Base-by-base conservation (phyloP, 2,113 vertebrate species). In the Carettochelys insculpta region DNA sequence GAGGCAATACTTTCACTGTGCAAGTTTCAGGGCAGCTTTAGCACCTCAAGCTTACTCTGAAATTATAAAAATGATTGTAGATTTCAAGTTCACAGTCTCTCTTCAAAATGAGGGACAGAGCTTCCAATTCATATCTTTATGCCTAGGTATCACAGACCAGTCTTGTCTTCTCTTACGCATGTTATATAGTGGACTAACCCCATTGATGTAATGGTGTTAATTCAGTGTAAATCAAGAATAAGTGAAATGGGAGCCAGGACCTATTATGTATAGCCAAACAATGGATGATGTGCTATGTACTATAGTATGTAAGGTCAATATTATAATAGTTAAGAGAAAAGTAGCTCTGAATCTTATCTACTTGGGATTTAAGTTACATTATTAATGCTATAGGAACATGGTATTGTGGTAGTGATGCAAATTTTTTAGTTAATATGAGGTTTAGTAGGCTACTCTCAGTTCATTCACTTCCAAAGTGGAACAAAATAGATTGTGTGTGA, bases 311-410 rank as follows among this genome's bases (percentile, higher is more conserved):
- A 73, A 41, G 41, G 41, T 27, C 41, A 73, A 13, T 43, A 45
- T 45, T 73, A 20, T 14, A 27, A 11, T 73, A 73, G 68, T 91
- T 88, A 93, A 88, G 41, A 77, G 71, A 82, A 77, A 51, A 53
- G 91, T 89, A 52, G 75, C 34, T 86, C 88, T 80, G 80, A 82
- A 83, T 9, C 65, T 68, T 53, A 95, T 0, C 47, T 89, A 45
- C 9, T 75, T 4, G 27, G 43, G 76, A 17, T 56, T 65, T 81
- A 84, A 93, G 22, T 61, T 52, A 91, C 77, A 11, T n/a, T 38
- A 82, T 51, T 89, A 16, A 73, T 76, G 14, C 87, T 89, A 61
- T 53, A 48, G 34, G 82, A 87, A 48, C 48, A 17, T 34, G 29
- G 92, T 89, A 93, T 92, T 14, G 52, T 77, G 73, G 9, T 85